phyloP scores from a whole-genome alignment of 2,888 invertebrate genomes.

The Vannuccia rotundouncinata region DNA sequence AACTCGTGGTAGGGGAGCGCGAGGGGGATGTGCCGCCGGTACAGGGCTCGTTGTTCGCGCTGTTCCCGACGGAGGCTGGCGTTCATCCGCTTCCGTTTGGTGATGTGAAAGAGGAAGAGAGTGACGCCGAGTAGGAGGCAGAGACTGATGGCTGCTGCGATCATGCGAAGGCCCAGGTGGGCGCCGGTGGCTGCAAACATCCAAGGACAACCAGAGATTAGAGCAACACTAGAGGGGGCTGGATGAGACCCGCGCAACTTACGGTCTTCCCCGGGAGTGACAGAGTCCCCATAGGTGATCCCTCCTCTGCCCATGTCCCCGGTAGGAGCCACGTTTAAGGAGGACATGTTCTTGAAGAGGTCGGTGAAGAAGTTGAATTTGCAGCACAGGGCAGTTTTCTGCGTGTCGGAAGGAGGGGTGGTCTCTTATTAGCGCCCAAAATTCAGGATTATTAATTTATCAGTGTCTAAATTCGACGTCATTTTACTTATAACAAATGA shows the following conservation, averaged over 20 bases:
- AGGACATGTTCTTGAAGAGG: not conserved
- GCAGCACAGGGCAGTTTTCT: not conserved
- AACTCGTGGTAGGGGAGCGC: not conserved
- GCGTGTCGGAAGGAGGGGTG: not conserved
- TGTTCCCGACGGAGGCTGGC: not conserved
- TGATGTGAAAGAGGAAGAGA: constrained; percentile 13
- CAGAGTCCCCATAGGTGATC: not conserved
- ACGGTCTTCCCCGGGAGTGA: not conserved
- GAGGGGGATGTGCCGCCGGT: not conserved
- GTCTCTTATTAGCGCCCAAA: no score
- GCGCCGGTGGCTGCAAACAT: not conserved
- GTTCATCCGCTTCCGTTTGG: not conserved
- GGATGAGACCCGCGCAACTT: not conserved
- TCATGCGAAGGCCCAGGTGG: not conserved
- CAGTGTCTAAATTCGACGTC: no score
- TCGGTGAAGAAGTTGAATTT: not conserved
- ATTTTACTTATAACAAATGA: no score
- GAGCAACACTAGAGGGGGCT: not conserved
- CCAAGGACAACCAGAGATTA: not conserved
- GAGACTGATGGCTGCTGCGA: not conserved
- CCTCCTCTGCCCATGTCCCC: not conserved
- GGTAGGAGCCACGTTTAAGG: not conserved
- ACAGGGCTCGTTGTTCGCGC: not conserved
- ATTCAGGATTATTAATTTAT: no score
- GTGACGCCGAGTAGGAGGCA: not conserved